Percentiles rank a stretch among this genome's conserved stretches.
phyloP scores from a whole-genome alignment of 2,888 invertebrate genomes.

The Tuta absoluta region DNA sequence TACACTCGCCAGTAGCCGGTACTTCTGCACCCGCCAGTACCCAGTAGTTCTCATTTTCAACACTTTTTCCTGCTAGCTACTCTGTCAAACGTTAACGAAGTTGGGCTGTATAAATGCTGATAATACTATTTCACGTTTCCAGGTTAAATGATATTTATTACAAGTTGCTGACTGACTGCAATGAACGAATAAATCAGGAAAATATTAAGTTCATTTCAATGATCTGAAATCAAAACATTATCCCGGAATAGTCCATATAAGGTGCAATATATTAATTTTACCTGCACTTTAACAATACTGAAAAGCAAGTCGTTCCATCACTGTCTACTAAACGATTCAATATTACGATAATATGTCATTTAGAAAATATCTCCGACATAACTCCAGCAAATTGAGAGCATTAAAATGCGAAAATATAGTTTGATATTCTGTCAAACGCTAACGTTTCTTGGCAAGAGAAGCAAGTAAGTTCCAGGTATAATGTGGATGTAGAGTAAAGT shows the following conservation, averaged over 20 bases:
- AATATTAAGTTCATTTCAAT: too few species aligned
- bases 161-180: neutral
- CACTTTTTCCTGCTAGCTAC: conserved; percentile 6
- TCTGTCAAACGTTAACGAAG: neutral
- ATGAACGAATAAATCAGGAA: too few species aligned
- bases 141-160: neutral
- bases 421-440: conserved; percentile 1
- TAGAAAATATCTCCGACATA: conserved; percentile 6
- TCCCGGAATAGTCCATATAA: neutral
- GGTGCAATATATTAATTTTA: neutral
- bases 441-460: conserved; percentile 25
- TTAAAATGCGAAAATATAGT: conserved; percentile 10
- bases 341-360: conserved; percentile 14
- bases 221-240: too few species aligned
- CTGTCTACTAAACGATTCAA: conserved; percentile 15
- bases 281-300: neutral
- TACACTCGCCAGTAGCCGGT: conserved; percentile 10
- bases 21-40: neutral
- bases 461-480: neutral
- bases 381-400: conserved; percentile 13
- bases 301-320: conserved; percentile 11
- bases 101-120: neutral
- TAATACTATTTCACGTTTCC: neutral
- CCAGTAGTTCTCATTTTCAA: conserved; percentile 11
- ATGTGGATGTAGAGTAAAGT: too few species aligned